phyloP scores from a whole-genome alignment of 2,888 invertebrate genomes.

The Seira musarum region DNA sequence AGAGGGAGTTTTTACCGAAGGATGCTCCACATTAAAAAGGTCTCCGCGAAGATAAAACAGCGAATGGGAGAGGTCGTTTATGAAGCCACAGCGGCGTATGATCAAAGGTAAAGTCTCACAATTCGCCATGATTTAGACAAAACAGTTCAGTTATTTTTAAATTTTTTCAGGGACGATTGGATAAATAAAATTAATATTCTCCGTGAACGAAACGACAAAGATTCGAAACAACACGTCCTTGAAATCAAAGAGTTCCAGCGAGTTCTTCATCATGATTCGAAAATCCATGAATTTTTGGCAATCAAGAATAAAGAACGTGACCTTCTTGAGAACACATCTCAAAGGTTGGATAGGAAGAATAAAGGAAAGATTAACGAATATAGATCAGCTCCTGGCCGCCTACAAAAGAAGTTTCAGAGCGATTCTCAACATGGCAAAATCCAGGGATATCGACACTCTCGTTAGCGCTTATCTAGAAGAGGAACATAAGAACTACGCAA shows the following conservation, averaged over 20 bases:
- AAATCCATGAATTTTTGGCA: slow-evolving; percentile 55
- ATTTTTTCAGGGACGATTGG: slow-evolving; percentile 57
- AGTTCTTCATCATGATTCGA: slow-evolving; percentile 62
- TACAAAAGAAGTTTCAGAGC: slow-evolving; percentile 60
- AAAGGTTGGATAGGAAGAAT: slow-evolving; percentile 57
- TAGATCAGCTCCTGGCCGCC: slow-evolving; percentile 51
- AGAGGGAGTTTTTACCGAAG: slow-evolving; percentile 62
- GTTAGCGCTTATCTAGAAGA: slow-evolving; percentile 54
- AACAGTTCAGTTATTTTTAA: not conserved
- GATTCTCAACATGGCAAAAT: slow-evolving; percentile 55
- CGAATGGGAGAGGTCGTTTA: slow-evolving; percentile 63
- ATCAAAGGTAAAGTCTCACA: slow-evolving; percentile 52
- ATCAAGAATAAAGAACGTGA: slow-evolving; percentile 60
- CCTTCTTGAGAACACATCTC: slow-evolving; percentile 47
- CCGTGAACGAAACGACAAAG: slow-evolving; percentile 62
- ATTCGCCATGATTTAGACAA: too few species aligned
- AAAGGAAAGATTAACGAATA: slow-evolving; percentile 49
- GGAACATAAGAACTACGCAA: slow-evolving; percentile 61
- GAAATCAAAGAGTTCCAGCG: slow-evolving; percentile 64
- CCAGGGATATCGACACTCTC: slow-evolving; percentile 55
- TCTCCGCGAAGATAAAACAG: slow-evolving; percentile 55
- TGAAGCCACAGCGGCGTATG: slow-evolving; percentile 62
- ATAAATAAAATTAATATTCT: slow-evolving; percentile 57
- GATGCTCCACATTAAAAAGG: slow-evolving; percentile 56
- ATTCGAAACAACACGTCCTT: slow-evolving; percentile 62